phyloP scores from a whole-genome alignment of 2,888 invertebrate genomes.

The Arrhopalites spinosus region DNA sequence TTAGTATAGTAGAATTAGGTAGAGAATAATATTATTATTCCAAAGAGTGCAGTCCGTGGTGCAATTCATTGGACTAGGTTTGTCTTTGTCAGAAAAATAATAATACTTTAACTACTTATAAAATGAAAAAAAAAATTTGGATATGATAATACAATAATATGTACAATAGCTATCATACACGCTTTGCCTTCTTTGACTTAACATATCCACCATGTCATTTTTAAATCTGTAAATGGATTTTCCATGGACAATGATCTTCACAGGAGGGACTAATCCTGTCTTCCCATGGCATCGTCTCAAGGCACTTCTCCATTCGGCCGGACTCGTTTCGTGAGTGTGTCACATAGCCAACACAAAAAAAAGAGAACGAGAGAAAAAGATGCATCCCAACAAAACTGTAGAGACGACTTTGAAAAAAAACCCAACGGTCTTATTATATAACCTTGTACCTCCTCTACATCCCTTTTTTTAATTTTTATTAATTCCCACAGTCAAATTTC shows the following conservation, averaged over 20 bases:
- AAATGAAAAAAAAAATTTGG: neutral
- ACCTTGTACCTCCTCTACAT: constrained; percentile 1
- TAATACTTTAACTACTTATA: neutral
- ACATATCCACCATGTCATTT: neutral
- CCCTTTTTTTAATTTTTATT: constrained; percentile 1
- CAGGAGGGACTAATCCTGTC: constrained; percentile 41
- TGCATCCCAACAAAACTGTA: neutral
- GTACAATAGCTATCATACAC: too few species aligned
- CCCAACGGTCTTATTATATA: neutral
- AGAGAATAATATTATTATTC: neutral
- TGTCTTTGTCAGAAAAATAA: neutral
- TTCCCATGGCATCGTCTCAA: constrained; percentile 53
- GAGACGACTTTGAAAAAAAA: neutral
- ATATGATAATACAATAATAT: too few species aligned
- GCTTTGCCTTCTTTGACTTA: neutral
- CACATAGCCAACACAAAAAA: neutral
- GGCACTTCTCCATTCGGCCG: constrained; percentile 45
- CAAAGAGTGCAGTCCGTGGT: neutral
- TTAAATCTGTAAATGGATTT: constrained; percentile 29
- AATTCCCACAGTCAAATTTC: neutral
- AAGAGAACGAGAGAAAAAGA: neutral
- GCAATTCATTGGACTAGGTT: neutral
- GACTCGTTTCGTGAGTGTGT: constrained; percentile 44
- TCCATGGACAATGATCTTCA: constrained; percentile 28
- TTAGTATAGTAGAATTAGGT: neutral